A percentile compares a stretch with the other conserved stretches of the same genome.
These are phyloP conservation scores for Luehdorfia chinensis DNA, from an alignment of 1,140 invertebrate species.

Conservation along the genomic window DNA sequence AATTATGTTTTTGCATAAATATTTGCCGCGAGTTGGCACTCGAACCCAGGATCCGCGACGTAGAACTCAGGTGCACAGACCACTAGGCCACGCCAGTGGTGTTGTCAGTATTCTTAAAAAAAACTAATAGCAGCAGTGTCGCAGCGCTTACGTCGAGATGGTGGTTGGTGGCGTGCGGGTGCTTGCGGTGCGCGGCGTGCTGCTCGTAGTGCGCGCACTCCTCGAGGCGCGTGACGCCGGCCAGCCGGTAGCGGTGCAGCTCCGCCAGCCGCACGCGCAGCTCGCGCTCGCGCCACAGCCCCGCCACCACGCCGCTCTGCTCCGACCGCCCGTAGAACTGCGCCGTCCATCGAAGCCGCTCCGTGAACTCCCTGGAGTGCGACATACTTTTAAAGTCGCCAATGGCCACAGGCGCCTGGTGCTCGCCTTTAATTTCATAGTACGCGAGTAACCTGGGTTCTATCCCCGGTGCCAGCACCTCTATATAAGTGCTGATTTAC, in stretches of 20 bases:
- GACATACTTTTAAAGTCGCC: too few species aligned
- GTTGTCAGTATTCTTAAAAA: too few species aligned
- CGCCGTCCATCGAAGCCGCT: constrained; percentile 89
- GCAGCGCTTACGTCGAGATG: constrained; percentile 52
- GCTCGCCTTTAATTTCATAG: too few species aligned
- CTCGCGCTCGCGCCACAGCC: constrained; percentile 89
- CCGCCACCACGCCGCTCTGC: constrained; percentile 87
- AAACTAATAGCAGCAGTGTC: neutral
- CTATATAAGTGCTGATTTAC: too few species aligned
- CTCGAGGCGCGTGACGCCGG: constrained; percentile 88
- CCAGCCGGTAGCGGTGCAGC: constrained; percentile 87
- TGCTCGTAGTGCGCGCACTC: constrained; percentile 91
- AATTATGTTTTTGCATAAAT: too few species aligned
- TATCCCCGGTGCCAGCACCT: too few species aligned
- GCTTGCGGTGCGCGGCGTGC: constrained; percentile 76
- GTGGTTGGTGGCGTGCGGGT: constrained; percentile 33
- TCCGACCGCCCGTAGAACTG: constrained; percentile 92
- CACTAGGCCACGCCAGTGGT: too few species aligned
- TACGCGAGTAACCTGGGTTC: too few species aligned
- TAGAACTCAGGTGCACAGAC: too few species aligned
- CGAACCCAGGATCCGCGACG: too few species aligned
- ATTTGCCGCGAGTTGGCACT: too few species aligned
- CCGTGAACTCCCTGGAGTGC: constrained; percentile 85
- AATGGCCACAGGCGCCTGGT: too few species aligned
- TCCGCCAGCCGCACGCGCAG: constrained; percentile 89